Percentiles rank a stretch among this genome's conserved stretches.
Conservation (phyloP, 1,140 invertebrate species). For the Ceratoteleas bidentatus region DNA sequence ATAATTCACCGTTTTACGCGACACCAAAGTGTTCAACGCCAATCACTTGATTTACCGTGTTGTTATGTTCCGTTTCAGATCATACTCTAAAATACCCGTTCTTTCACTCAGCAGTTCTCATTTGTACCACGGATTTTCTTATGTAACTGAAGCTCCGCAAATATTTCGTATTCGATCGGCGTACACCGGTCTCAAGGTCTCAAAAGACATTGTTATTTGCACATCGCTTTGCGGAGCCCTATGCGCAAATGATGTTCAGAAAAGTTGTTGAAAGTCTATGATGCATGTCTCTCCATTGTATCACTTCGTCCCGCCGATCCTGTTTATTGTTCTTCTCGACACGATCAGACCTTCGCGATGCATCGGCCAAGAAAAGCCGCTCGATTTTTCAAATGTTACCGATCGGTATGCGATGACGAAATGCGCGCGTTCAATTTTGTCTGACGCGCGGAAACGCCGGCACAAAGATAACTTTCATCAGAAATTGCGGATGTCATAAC, state of each 20-base stretch:
- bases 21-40: too few species aligned
- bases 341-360: constrained; percentile 21
- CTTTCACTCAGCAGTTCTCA: constrained; percentile 6
- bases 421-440: constrained; percentile 38
- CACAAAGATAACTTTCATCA: constrained; percentile 61
- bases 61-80: not conserved
- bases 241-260: constrained; percentile 30
- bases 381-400: not conserved
- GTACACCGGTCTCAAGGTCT: constrained; percentile 77
- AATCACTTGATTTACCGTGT: too few species aligned
- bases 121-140: constrained; percentile 68
- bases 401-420: constrained; percentile 31
- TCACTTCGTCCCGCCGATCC: constrained; percentile 52
- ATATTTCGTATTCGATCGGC: constrained; percentile 76
- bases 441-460: constrained; percentile 45
- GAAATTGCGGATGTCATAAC: constrained; percentile 61
- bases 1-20: too few species aligned
- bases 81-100: not conserved
- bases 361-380: not conserved
- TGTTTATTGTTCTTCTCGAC: constrained; percentile 56
- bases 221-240: constrained; percentile 70
- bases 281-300: constrained; percentile 47
- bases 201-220: constrained; percentile 77
- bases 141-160: constrained; percentile 75
- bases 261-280: constrained; percentile 45